A percentile compares a stretch with the other conserved stretches of the same genome.
phyloP scores from a whole-genome alignment of 1,140 invertebrate genomes.

The Chionoecetes opilio region DNA sequence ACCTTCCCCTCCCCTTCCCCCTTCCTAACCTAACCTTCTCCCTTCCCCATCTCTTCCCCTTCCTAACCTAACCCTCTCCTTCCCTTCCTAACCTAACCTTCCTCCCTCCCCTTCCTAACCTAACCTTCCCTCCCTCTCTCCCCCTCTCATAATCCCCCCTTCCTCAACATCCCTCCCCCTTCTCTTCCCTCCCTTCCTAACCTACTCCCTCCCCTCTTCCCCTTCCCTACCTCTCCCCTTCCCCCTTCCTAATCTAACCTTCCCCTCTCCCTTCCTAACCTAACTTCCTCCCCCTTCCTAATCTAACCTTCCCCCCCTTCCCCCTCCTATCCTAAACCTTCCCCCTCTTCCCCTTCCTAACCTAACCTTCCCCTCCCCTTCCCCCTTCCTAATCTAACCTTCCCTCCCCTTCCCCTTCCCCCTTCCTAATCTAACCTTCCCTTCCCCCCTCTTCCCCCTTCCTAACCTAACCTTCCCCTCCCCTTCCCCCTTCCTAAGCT shows the following conservation, averaged over 20 bases:
- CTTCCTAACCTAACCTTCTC: background rate
- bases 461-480: background rate
- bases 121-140: background rate
- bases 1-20: no score
- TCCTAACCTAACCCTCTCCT: no score
- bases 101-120: no score
- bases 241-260: background rate
- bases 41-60: background rate
- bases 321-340: no score
- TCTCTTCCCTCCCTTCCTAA: background rate
- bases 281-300: background rate
- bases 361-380: background rate
- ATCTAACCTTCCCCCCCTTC: no score
- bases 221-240: background rate
- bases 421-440: background rate
- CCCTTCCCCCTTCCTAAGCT: background rate
- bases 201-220: background rate
- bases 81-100: no score
- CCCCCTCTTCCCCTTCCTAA: no score
- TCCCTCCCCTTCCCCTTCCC: background rate
- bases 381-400: background rate
- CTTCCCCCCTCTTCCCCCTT: no score
- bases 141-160: background rate
- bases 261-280: background rate
- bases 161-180: no score